Percentiles rank a stretch among this genome's conserved stretches.
These are phyloP conservation scores for Dendrocincla fuliginosa DNA, from an alignment of 2,797 vertebrate species.

Conservation along the genomic window DNA sequence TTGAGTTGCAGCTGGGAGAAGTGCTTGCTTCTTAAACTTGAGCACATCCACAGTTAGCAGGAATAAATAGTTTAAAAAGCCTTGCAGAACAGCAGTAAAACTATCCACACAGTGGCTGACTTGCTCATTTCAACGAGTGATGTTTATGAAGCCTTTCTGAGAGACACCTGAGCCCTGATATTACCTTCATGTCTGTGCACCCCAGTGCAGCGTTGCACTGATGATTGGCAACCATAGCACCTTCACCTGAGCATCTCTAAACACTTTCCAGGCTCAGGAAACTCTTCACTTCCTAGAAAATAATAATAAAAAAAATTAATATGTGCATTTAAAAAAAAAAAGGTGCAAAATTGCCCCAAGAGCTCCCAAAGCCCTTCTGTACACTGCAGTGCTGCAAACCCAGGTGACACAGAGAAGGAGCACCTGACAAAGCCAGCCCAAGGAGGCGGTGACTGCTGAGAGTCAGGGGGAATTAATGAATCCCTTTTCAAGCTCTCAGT, in stretches of 20 bases:
- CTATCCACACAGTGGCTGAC: background rate
- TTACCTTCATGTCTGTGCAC: background rate
- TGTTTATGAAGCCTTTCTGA: background rate
- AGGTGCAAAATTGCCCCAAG: no score
- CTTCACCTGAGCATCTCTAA: background rate
- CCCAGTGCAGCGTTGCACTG: background rate
- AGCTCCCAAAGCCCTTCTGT: background rate
- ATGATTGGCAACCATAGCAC: background rate
- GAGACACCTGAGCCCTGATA: background rate
- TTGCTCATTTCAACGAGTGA: fast-evolving
- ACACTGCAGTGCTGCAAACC: background rate
- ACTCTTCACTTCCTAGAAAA: background rate
- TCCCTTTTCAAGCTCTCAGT: background rate
- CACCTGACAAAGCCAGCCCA: background rate
- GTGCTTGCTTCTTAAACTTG: background rate
- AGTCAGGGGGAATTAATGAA: background rate
- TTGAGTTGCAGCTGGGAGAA: background rate
- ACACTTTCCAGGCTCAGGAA: background rate
- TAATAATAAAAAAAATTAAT: no score
- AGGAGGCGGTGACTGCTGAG: background rate
- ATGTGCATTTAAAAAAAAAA: background rate
- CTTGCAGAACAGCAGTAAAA: background rate
- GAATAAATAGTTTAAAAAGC: background rate
- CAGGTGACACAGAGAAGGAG: background rate
- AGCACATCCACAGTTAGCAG: background rate